A percentile compares a stretch with the other conserved stretches of the same genome.
These are phyloP conservation scores for Opisthocomus hoazin DNA, from an alignment of 2,113 vertebrate genomes.

Conservation along the genomic window DNA sequence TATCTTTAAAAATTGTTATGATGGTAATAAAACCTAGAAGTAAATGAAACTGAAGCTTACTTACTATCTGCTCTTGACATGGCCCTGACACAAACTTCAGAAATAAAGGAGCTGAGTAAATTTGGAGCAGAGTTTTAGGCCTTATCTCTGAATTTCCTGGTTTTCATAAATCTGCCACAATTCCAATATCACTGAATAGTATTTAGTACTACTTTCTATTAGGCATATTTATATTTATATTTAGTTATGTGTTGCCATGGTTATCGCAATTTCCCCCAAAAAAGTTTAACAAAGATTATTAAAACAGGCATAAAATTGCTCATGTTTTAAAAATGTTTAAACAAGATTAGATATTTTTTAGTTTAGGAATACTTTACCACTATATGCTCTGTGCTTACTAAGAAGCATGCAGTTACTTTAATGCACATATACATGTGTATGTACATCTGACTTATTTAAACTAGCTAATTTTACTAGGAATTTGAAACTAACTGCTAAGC, in stretches of 20 bases:
- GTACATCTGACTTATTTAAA: background rate
- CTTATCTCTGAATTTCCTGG: background rate
- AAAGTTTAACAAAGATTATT: background rate
- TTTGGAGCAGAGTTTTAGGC: background rate
- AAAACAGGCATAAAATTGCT: background rate
- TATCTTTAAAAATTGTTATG: background rate
- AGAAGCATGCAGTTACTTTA: background rate
- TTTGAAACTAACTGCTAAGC: background rate
- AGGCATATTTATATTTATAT: background rate
- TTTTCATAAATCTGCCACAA: background rate
- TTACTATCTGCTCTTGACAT: background rate
- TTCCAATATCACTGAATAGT: background rate
- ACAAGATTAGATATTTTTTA: background rate
- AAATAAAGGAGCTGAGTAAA: background rate
- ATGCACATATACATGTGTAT: fast-evolving
- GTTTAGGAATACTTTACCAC: background rate
- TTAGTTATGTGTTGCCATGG: background rate
- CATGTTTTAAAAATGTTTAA: background rate
- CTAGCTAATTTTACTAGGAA: background rate
- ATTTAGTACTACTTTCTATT: background rate
- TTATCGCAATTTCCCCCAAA: background rate
- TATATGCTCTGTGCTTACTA: background rate
- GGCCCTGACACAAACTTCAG: background rate
- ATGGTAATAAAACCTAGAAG: background rate
- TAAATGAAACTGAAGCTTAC: background rate